Conservation (phyloP, 2,113 vertebrate species). For the Tautogolabrus adspersus region DNA sequence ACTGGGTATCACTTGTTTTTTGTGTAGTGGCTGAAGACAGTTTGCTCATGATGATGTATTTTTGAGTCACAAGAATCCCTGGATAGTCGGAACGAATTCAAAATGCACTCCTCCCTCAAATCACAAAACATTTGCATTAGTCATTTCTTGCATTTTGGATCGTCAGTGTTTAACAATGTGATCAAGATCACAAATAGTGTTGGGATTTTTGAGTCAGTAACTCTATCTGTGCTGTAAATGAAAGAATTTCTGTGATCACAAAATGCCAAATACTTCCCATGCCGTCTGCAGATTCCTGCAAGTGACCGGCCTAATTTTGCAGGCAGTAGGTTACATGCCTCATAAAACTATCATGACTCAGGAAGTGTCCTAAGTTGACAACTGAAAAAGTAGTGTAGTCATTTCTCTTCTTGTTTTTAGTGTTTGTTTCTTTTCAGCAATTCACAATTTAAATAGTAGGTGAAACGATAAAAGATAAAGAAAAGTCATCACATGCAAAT, state of each 20-base stretch:
- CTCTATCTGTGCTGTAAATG: slow-evolving; percentile 48
- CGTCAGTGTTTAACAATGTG: neutral
- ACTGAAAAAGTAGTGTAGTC: slow-evolving; percentile 11
- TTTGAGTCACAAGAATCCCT: too few relatives aligned
- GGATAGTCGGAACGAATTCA: too few relatives aligned
- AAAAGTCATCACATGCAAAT: neutral
- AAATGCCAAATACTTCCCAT: slow-evolving; percentile 56
- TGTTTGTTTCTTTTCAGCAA: neutral
- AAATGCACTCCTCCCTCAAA: too few relatives aligned
- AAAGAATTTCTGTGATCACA: slow-evolving; percentile 47
- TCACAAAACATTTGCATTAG: too few relatives aligned
- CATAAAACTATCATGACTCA: slow-evolving; percentile 68
- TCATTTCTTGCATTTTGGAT: neutral
- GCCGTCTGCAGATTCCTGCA: slow-evolving; percentile 33
- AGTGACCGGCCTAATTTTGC: slow-evolving; percentile 48
- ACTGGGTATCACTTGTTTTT: slow-evolving; percentile 39
- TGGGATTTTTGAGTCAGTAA: slow-evolving; percentile 29
- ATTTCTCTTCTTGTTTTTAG: neutral
- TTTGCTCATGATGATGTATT: slow-evolving; percentile 3
- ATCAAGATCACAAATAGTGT: neutral
- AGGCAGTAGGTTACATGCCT: slow-evolving; percentile 66
- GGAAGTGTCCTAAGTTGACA: slow-evolving; percentile 16
- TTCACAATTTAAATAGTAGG: neutral
- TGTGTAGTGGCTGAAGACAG: slow-evolving; percentile 28
- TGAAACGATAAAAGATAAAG: neutral